Conservation (phyloP, 2,113 vertebrate species). For the Orthonyx spaldingii region DNA sequence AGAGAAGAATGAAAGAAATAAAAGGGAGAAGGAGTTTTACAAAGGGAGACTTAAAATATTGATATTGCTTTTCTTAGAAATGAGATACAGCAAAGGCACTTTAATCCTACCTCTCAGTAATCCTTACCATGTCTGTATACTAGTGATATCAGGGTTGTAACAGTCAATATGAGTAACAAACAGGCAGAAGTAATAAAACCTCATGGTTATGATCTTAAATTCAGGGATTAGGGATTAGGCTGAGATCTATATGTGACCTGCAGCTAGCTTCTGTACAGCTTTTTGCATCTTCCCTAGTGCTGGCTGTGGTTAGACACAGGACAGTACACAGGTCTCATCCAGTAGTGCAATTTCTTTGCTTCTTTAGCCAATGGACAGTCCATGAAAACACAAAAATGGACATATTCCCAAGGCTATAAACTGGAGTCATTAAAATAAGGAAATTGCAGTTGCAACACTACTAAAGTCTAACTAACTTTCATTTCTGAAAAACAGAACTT, state of each 20-base stretch:
- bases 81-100: neutral
- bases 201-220: neutral
- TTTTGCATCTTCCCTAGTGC: neutral
- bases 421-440: neutral
- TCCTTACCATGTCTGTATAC: neutral
- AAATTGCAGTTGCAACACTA: neutral
- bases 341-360: neutral
- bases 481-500: constrained; percentile 24
- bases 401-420: neutral
- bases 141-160: neutral
- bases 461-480: neutral
- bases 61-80: neutral
- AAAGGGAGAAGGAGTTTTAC: neutral
- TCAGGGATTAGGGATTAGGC: neutral
- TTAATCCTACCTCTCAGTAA: neutral
- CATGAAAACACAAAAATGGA: neutral
- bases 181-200: neutral
- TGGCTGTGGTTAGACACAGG: neutral
- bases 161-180: neutral
- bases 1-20: neutral
- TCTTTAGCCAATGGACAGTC: neutral
- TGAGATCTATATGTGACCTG: neutral
- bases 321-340: neutral
- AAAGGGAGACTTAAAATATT: neutral
- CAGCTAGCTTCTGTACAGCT: neutral